These are phyloP conservation scores for Petaurus breviceps DNA, from an alignment of 2,113 vertebrate genomes.

Conservation along the genomic window DNA sequence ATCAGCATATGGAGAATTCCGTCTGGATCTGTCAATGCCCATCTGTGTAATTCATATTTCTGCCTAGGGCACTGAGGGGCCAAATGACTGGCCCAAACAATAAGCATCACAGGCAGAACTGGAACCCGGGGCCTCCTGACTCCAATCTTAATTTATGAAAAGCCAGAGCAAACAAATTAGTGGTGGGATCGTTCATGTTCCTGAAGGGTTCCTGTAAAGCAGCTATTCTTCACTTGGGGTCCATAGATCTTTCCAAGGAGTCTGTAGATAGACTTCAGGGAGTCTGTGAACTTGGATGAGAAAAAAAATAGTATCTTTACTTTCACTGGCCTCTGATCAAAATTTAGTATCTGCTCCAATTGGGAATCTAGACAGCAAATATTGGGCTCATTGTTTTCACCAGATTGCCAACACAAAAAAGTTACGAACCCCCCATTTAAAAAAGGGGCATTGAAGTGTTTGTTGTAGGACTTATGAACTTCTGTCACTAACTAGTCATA, in stretches of 20 bases:
- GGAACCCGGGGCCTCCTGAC: neutral
- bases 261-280: neutral
- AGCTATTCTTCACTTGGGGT: neutral
- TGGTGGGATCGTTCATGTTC: neutral
- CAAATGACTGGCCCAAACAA: neutral
- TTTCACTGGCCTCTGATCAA: neutral
- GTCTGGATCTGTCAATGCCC: neutral
- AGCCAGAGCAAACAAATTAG: neutral
- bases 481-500: neutral
- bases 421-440: neutral
- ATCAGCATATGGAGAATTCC: neutral
- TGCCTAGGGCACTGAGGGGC: neutral
- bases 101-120: neutral
- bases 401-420: neutral
- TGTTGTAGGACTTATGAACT: neutral
- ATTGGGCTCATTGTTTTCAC: neutral
- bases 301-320: neutral
- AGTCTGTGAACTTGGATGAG: no score
- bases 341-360: neutral
- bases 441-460: neutral
- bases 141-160: neutral
- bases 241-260: neutral
- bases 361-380: neutral
- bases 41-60: neutral
- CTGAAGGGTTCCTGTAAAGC: neutral